Conservation (phyloP, 1,140 invertebrate genomes). For the Steinernema feltiae region DNA sequence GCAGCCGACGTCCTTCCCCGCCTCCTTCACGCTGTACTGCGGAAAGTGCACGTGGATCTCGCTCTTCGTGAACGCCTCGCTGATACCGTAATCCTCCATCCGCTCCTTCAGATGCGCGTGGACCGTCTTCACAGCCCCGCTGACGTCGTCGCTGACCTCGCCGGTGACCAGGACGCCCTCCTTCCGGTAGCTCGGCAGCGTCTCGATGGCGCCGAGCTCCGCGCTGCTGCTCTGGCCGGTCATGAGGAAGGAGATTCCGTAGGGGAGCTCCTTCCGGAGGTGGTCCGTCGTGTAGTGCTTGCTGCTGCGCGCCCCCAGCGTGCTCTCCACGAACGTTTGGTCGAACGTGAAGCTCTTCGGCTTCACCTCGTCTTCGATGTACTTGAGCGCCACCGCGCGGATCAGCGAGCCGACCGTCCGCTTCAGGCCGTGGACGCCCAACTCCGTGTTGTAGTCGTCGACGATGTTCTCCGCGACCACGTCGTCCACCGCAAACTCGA, state of each 20-base stretch:
- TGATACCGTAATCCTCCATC: neutral
- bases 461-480: neutral
- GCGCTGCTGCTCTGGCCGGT: neutral
- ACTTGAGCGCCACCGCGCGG: neutral
- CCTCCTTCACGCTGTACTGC: neutral
- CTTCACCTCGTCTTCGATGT: neutral
- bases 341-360: neutral
- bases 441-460: neutral
- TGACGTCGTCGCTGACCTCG: neutral
- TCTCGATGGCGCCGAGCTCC: neutral
- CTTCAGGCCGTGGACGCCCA: neutral
- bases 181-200: neutral
- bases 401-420: neutral
- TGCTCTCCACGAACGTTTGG: neutral
- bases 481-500: neutral
- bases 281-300: neutral
- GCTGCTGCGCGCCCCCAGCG: neutral
- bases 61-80: neutral
- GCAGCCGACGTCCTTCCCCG: neutral
- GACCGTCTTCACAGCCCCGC: neutral
- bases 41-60: neutral
- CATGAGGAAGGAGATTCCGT: neutral
- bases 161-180: neutral
- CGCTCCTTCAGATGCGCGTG: neutral
- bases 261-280: neutral